These are phyloP conservation scores for Papilio polyxenes DNA, from an alignment of 1,140 invertebrate genomes.

Conservation along the genomic window DNA sequence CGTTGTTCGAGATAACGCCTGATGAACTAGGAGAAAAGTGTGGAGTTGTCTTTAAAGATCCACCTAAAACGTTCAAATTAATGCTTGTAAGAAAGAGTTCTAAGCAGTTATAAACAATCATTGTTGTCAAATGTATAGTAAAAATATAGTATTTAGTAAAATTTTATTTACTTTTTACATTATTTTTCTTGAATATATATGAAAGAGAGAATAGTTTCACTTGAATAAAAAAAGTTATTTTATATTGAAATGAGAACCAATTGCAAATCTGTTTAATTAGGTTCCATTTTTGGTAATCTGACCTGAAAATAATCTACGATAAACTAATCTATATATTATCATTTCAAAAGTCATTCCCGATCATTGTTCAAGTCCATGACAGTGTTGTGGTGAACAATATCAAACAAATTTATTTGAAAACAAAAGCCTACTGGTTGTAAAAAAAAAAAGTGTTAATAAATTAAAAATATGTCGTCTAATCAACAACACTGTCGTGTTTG, in stretches of 20 bases:
- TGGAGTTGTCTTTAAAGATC: conserved; percentile 33
- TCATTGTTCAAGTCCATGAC: not conserved
- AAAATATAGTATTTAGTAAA: not conserved
- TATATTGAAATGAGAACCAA: not conserved
- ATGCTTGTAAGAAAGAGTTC: conserved; percentile 40
- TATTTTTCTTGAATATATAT: not conserved
- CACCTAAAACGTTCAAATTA: conserved; percentile 40
- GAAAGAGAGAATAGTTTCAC: too few relatives aligned
- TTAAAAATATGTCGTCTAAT: conserved; percentile 27
- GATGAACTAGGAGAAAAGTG: conserved; percentile 40
- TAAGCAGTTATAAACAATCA: not conserved
- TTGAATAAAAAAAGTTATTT: not conserved
- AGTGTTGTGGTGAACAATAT: not conserved
- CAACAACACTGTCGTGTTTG: conserved; percentile 26
- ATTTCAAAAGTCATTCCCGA: not conserved
- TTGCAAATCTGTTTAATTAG: not conserved
- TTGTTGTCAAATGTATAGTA: not conserved
- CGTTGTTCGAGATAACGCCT: conserved; percentile 35
- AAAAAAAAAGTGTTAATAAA: not conserved
- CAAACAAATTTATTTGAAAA: not conserved
- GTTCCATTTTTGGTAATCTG: not conserved
- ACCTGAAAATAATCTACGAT: not conserved
- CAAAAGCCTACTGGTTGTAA: not conserved
- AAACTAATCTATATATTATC: not conserved
- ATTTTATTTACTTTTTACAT: not conserved